A percentile compares a stretch with the other conserved stretches of the same genome.
These are phyloP conservation scores for Phylloscopus collybita DNA, from an alignment of 2,797 vertebrate species.

Conservation along the genomic window DNA sequence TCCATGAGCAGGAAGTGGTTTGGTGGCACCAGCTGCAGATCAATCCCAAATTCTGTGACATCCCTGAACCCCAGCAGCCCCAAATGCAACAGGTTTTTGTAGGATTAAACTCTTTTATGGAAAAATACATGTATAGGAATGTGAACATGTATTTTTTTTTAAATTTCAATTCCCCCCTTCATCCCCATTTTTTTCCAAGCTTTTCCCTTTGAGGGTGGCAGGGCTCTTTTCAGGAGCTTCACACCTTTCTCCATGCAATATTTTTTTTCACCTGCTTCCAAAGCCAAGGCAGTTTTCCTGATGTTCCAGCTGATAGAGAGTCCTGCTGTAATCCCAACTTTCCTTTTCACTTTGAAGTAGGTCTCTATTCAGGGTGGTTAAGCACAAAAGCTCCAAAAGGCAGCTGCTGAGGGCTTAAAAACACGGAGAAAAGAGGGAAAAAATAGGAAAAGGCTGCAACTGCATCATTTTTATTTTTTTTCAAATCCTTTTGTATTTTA, in stretches of 20 bases:
- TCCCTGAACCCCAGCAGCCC: background rate
- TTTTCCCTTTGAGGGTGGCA: background rate
- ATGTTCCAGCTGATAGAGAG: background rate
- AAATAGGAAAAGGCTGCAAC: background rate
- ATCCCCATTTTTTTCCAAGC: background rate
- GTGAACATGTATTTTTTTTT: fast-evolving
- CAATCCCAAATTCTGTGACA: background rate
- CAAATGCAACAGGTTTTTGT: background rate
- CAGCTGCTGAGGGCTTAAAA: background rate
- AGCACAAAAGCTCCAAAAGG: background rate
- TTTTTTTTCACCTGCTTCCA: background rate
- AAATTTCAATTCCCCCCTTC: fast-evolving
- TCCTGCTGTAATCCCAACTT: background rate
- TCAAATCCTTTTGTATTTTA: background rate
- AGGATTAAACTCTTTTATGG: background rate
- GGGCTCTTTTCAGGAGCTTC: background rate
- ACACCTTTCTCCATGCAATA: background rate
- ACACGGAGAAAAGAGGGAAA: background rate
- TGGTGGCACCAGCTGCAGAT: conserved; percentile 45
- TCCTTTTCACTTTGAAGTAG: background rate
- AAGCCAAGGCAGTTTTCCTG: background rate
- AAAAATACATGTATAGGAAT: background rate
- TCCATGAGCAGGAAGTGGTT: background rate
- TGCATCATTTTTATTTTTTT: background rate
- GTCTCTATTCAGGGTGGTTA: background rate